Conservation (phyloP, 1,140 invertebrate species). For the Megalonaias nervosa region DNA sequence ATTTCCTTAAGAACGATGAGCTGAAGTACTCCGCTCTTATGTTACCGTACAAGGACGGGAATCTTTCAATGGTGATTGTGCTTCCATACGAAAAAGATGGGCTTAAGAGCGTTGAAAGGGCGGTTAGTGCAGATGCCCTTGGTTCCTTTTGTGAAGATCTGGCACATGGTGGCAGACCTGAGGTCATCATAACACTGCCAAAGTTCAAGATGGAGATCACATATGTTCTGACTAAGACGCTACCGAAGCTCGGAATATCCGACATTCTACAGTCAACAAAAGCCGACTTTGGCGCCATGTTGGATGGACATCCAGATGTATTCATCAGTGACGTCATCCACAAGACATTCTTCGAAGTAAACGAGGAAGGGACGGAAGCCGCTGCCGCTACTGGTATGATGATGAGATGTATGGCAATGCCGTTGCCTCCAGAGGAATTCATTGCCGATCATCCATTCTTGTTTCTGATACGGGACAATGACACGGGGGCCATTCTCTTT, state of each 20-base stretch:
- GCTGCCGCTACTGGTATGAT: constrained; percentile 67
- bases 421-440: constrained; percentile 67
- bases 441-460: constrained; percentile 83
- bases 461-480: constrained; percentile 81
- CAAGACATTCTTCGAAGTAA: constrained; percentile 69
- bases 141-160: constrained; percentile 33
- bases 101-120: constrained; percentile 71
- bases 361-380: constrained; percentile 72
- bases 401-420: constrained; percentile 32
- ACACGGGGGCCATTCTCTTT: constrained; percentile 59
- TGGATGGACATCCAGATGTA: constrained; percentile 6
- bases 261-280: constrained; percentile 76
- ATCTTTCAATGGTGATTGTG: constrained; percentile 81
- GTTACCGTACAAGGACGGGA: constrained; percentile 80
- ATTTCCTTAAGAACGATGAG: constrained; percentile 34
- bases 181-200: constrained; percentile 73
- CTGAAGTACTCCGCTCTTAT: constrained; percentile 81
- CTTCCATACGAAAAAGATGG: constrained; percentile 74
- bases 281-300: constrained; percentile 77
- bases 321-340: constrained; percentile 62
- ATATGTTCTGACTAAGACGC: constrained; percentile 72
- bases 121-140: constrained; percentile 73
- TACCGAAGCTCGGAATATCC: constrained; percentile 73
- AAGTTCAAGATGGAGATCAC: constrained; percentile 79
- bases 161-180: neutral